phyloP scores from a whole-genome alignment of 2,888 invertebrate species.

The Brenthis hecate region DNA sequence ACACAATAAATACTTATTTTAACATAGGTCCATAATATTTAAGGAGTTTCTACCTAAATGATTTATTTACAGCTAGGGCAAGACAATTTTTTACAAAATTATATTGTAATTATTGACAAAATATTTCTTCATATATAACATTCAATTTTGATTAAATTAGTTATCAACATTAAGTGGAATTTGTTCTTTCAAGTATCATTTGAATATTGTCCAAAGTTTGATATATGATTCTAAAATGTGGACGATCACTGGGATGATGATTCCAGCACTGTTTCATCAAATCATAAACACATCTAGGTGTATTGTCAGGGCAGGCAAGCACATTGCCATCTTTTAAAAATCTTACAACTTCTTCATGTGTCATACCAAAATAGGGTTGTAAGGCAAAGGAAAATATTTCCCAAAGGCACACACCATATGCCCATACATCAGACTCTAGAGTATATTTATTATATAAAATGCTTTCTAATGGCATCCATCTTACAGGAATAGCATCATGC shows the following conservation, averaged over 20 bases:
- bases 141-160: slow-evolving; percentile 27
- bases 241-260: slow-evolving; percentile 91
- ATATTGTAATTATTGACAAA: slow-evolving; percentile 38
- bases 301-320: slow-evolving; percentile 94
- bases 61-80: slow-evolving; percentile 39
- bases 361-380: slow-evolving; percentile 98
- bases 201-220: slow-evolving; percentile 89
- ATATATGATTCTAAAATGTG: slow-evolving; percentile 91
- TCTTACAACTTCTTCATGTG: slow-evolving; percentile 97
- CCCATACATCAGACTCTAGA: slow-evolving; percentile 98
- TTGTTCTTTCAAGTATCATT: slow-evolving; percentile 75
- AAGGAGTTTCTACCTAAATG: slow-evolving; percentile 35
- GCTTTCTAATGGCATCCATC: slow-evolving; percentile 99
- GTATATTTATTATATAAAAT: slow-evolving; percentile 98
- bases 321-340: slow-evolving; percentile 97
- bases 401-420: slow-evolving; percentile 97
- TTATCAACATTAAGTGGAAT: slow-evolving; percentile 57
- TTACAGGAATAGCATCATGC: slow-evolving; percentile 96
- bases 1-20: slow-evolving; percentile 38
- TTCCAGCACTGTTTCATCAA: slow-evolving; percentile 98
- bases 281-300: slow-evolving; percentile 92
- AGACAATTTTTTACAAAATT: slow-evolving; percentile 38
- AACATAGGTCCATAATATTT: slow-evolving; percentile 26
- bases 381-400: slow-evolving; percentile 98
- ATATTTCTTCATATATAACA: slow-evolving; percentile 39